Evolutionary conservation across 2,797 vertebrate genomes (phyloP), one percentile per base, ranked within the genome.

Genomic region (Delichon dasypus): DNA sequence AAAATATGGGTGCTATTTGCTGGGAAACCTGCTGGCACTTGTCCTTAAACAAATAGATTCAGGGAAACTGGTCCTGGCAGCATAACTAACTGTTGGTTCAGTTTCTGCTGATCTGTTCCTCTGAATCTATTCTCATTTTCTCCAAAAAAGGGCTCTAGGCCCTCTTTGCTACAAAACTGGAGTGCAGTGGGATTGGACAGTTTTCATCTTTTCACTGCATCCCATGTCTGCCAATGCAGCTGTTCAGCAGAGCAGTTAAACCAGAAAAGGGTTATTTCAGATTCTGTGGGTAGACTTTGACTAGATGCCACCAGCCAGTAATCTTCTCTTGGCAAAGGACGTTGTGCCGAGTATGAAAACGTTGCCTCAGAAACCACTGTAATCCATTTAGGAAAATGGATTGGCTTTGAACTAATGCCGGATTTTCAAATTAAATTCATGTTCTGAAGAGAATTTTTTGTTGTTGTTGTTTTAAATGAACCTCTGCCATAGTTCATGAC

Each of bases 341-440:
- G 18, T 80, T 4, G 2, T 75, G 74, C 55, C 8, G n/a, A 66
- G 32, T 90, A 66, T 91, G 64, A 94, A 94, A 93, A 84, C 19
- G 30, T 80, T 89, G 68, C 66, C 50, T 89, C 70, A 88, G 85
- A 95, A 94, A 88, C 88, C 34, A 89, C 64, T n/a, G n/a, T 93
- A 78, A 87, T 92, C 86, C 86, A 38, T 92, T 93, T 91, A 91
- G 54, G 72, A 87, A 90, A 92, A 85, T 64, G 32, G 40, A 89
- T 77, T 90, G 65, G 34, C 91, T 94, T 85, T 92, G 50, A 92
- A 71, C 57, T 92, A 89, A 85, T 92, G 55, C 87, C 4, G 36
- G 47, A 51, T 72, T 93, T 91, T 91, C 44, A 93, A 91, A 89
- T 91, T 6, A 91, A 93, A 66, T 75, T 89, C 3, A 55, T 75